phyloP scores from a whole-genome alignment of 2,113 vertebrate species.

The Sinocyclocheilus grahami region DNA sequence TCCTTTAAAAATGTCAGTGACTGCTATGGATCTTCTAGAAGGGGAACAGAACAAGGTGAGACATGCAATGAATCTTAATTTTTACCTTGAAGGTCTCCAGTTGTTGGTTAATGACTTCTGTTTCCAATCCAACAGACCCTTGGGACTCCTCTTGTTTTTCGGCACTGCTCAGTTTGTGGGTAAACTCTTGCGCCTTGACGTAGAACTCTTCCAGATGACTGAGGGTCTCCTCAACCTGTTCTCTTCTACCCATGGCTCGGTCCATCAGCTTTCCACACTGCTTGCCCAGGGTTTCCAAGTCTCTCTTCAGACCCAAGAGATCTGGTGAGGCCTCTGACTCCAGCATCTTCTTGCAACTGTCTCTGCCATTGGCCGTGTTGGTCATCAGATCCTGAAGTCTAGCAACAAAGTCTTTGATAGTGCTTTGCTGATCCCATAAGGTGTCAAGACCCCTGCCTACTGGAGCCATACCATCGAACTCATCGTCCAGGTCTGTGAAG shows the following conservation, averaged over 20 bases:
- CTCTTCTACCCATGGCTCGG: slow-evolving; percentile 83
- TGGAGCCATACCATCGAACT: slow-evolving; percentile 90
- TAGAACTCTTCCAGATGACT: slow-evolving; percentile 84
- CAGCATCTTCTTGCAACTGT: slow-evolving; percentile 90
- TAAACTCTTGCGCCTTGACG: slow-evolving; percentile 77
- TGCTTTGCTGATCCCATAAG: slow-evolving; percentile 80
- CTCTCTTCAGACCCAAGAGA: slow-evolving; percentile 88
- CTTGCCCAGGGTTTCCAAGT: slow-evolving; percentile 92
- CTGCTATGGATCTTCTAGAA: neutral
- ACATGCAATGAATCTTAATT: slow-evolving; percentile 41
- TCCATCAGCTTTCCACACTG: slow-evolving; percentile 93
- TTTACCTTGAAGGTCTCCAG: slow-evolving; percentile 91
- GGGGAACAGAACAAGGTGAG: neutral
- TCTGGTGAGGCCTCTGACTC: slow-evolving; percentile 89
- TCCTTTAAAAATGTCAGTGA: neutral
- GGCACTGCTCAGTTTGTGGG: slow-evolving; percentile 73
- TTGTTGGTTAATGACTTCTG: slow-evolving; percentile 92
- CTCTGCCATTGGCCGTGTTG: slow-evolving; percentile 82
- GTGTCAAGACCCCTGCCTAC: slow-evolving; percentile 81
- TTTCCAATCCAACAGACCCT: slow-evolving; percentile 92
- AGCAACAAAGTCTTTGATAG: slow-evolving; percentile 81
- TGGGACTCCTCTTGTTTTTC: slow-evolving; percentile 89
- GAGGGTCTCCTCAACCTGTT: slow-evolving; percentile 80
- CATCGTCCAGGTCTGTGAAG: slow-evolving; percentile 95
- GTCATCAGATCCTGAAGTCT: slow-evolving; percentile 86